Evolutionary conservation across 1,140 invertebrate species (phyloP).

Genomic region (Drosophila melanica): DNA sequence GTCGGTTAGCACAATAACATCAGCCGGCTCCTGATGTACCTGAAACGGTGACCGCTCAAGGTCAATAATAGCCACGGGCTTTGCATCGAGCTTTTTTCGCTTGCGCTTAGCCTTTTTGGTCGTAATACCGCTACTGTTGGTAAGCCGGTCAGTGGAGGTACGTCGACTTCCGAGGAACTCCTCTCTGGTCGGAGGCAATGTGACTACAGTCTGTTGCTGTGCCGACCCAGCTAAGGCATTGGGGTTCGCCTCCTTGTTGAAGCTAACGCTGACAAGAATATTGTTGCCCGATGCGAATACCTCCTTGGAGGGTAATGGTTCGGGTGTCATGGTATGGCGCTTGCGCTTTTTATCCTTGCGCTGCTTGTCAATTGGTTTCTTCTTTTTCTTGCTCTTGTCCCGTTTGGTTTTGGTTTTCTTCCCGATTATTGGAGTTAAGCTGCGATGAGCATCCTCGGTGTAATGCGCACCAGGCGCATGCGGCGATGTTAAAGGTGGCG

Average conservation of each 20-base stretch:
- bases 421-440: constrained; percentile 53
- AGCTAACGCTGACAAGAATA: constrained; percentile 95
- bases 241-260: constrained; percentile 89
- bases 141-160: constrained; percentile 59
- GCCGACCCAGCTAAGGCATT: constrained; percentile 36
- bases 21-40: constrained; percentile 90
- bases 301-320: constrained; percentile 91
- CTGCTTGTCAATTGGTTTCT: constrained; percentile 84
- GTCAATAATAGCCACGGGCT: constrained; percentile 93
- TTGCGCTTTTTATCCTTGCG: constrained; percentile 86
- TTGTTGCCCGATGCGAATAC: constrained; percentile 96
- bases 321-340: constrained; percentile 85
- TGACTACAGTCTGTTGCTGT: constrained; percentile 66
- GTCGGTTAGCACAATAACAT: constrained; percentile 92
- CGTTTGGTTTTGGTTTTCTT: constrained; percentile 82
- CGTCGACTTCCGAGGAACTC: constrained; percentile 68
- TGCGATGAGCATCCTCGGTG: constrained; percentile 40
- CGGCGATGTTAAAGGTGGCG: constrained; percentile 83
- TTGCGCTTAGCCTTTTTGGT: constrained; percentile 65
- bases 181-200: constrained; percentile 67
- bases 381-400: constrained; percentile 79
- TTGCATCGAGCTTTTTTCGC: constrained; percentile 84
- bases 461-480: constrained; percentile 71
- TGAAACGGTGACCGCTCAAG: constrained; percentile 92
- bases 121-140: constrained; percentile 5